Evolutionary conservation across 2,888 invertebrate species (phyloP), one percentile per base, ranked within the genome.

Genomic region (Agrochola macilenta): DNA sequence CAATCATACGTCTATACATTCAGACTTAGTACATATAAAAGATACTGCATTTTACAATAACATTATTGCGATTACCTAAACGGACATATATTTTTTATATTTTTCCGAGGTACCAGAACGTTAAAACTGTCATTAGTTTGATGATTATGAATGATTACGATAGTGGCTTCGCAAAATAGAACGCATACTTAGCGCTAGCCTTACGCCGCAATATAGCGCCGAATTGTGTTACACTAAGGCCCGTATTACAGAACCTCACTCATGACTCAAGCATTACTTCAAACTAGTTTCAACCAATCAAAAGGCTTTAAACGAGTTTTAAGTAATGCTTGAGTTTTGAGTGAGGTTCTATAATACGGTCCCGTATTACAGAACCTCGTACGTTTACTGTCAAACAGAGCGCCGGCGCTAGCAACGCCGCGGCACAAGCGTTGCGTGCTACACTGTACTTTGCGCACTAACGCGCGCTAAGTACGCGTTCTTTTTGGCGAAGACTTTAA

Each of bases 1-100:
- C 70, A 75, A 69, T 69, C 54, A 61, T 43, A 72, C 35, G 4
- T 72, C 23, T 35, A 39, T 43, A 72, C 26, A 46, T 57, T 61
- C 60, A 49, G 39, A 63, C 63, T 61, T n/a, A 11, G 2, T 20
- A 30, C 8, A 64, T 57, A 58, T 26, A 26, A 35, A 14, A 26
- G 2, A 60, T 43, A 65, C 12, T 46, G 46, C 30, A 69, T 12
- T 61, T 57, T 58, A 65, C n/a, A 58, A 43, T 58, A 43, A 64
- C n/a, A 60, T 57, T 46, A 54, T 30, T 46, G 23, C 26, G 1
- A 49, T 14, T 65, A 74, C 0, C 0, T 20, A 52, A 23, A 26
- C 23, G 5, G n/a, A 68, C 0, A 30, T 17, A 49, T 7, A 23
- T n/a, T 12, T 71, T 23, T 20, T 61, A 26, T 17, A 46, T 23